Conservation (phyloP, 1,140 invertebrate genomes). For the Drosophila repleta region DNA sequence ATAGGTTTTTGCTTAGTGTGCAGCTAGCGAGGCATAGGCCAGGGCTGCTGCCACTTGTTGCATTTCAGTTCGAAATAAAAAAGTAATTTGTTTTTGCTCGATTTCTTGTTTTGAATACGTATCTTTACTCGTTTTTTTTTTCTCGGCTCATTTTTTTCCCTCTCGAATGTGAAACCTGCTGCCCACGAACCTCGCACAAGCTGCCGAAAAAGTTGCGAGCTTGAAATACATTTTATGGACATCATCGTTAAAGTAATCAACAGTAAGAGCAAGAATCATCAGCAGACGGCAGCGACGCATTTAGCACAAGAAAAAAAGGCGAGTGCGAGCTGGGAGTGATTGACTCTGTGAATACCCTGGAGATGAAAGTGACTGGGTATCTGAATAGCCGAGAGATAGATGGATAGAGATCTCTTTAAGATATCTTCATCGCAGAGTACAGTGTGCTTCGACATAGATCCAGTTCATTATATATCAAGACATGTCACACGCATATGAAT, state of each 20-base stretch:
- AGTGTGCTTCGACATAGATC: too few relatives aligned
- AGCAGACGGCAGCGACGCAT: conserved; percentile 49
- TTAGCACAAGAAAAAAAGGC: conserved; percentile 34
- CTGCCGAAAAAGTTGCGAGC: conserved; percentile 39
- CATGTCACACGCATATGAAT: too few relatives aligned
- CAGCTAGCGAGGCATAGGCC: too few relatives aligned
- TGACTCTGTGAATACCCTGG: background rate
- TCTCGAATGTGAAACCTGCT: conserved; percentile 52
- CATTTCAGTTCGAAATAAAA: background rate
- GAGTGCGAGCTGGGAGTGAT: background rate
- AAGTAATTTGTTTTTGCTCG: background rate
- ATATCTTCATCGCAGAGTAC: too few relatives aligned
- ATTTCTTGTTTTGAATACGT: background rate
- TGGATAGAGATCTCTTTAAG: too few relatives aligned
- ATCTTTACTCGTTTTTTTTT: background rate
- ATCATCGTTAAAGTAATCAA: conserved; percentile 80
- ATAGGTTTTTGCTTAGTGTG: background rate
- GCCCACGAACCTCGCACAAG: conserved; percentile 31
- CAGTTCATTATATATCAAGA: too few relatives aligned
- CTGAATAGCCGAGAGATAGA: too few relatives aligned
- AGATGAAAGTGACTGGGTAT: too few relatives aligned
- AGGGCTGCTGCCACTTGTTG: conserved; percentile 1
- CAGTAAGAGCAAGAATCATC: conserved; percentile 74
- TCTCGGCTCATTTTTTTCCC: conserved; percentile 1
- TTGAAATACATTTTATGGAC: conserved; percentile 74